Evolutionary conservation across 2,888 invertebrate species (phyloP), one percentile per base, ranked within the genome.

Genomic region (Sinotaia quadrata): DNA sequence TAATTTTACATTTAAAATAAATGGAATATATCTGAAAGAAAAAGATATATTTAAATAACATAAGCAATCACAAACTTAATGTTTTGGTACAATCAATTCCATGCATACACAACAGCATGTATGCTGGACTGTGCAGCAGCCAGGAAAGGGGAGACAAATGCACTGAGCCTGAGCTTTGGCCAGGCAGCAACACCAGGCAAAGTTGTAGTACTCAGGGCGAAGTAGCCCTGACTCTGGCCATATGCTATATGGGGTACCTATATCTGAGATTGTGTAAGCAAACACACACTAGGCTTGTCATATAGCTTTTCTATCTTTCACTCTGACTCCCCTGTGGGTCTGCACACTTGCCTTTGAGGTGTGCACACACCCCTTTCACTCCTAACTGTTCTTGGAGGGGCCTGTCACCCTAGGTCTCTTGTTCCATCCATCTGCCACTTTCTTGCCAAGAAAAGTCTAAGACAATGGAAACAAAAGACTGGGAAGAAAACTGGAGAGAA

Each of bases 391-490:
- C 58, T 60, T 67, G 37, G 37, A 60, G 52, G 44, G 56, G 51
- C 59, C 57, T 62, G 37, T 31, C 62, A 63, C 54, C 65, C 72
- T 62, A 51, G 51, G 41, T 61, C 67, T 58, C 44, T 56, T 63
- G 52, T 51, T 61, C 65, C 61, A 47, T 68, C 74, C 72, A 74
- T 75, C 75, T 75, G 74, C 74, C 75, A 74, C 65, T 59, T 65
- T 61, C 59, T 63, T 71, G 72, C 56, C 67, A 65, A 63, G 67
- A 59, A 72, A 73, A 68, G 54, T 52, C 66, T 63, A 74, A 73
- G 71, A 72, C 69, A 72, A 71, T 69, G 68, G 69, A 66, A 67
- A 78, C 72, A 76, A 75, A 75, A 75, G 59, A 67, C 52, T 34
- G 51, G 57, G 54, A 47, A 68, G 66, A 52, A 66, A 57, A 47